These are phyloP conservation scores for Cololabis saira DNA, from an alignment of 2,113 vertebrate genomes.

Conservation along the genomic window DNA sequence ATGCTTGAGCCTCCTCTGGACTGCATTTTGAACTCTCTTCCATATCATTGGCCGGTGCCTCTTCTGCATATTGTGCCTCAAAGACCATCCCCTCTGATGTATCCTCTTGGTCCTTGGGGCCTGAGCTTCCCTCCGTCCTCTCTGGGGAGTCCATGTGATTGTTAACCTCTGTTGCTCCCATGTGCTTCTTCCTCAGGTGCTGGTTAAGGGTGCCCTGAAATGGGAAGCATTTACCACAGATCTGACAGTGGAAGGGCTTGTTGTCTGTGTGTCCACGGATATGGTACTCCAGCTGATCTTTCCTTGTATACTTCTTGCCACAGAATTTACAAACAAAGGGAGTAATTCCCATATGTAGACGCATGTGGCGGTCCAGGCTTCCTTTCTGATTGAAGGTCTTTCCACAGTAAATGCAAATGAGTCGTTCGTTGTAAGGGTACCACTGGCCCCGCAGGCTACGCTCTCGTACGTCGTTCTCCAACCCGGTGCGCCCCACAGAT, in stretches of 20 bases:
- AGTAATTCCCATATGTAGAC: constrained; percentile 98
- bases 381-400: constrained; percentile 99
- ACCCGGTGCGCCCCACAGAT: constrained; percentile 74
- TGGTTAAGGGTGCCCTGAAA: constrained; percentile 99
- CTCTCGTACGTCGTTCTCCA: constrained; percentile 90
- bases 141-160: constrained; percentile 89
- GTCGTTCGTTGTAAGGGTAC: constrained; percentile 94
- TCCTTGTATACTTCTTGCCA: constrained; percentile 98
- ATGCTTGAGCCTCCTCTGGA: constrained; percentile 76
- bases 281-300: constrained; percentile 98
- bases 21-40: constrained; percentile 80
- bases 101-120: constrained; percentile 88
- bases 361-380: constrained; percentile 98
- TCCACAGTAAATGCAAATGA: constrained; percentile 98
- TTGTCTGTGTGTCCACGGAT: constrained; percentile 99
- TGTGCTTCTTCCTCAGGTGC: constrained; percentile 98
- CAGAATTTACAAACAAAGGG: constrained; percentile 99
- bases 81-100: constrained; percentile 88
- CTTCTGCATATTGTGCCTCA: constrained; percentile 78
- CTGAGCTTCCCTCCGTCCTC: constrained; percentile 86
- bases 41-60: constrained; percentile 70
- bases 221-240: constrained; percentile 99
- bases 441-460: constrained; percentile 91
- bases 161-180: constrained; percentile 85
- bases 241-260: constrained; percentile 98